A percentile compares a stretch with the other conserved stretches of the same genome.
phyloP scores from a whole-genome alignment of 2,888 invertebrate genomes.

The Trissolcus brochymenae region DNA sequence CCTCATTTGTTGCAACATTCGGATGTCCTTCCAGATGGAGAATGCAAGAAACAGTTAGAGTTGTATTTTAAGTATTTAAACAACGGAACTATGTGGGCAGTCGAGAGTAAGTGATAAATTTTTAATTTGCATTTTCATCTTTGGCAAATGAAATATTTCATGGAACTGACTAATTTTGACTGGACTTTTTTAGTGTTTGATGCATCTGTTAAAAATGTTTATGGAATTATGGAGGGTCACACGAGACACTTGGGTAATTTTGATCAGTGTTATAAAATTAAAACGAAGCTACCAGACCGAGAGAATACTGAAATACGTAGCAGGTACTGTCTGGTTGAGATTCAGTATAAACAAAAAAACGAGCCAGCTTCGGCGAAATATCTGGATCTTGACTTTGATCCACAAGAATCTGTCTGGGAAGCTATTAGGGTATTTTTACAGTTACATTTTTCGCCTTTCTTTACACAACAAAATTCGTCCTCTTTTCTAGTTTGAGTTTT shows the following conservation, averaged over 20 bases:
- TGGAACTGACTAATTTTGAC: not conserved
- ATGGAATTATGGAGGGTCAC: constrained; percentile 67
- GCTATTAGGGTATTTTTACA: constrained; percentile 62
- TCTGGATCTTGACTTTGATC: constrained; percentile 61
- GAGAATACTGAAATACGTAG: constrained; percentile 55
- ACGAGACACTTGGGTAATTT: constrained; percentile 68
- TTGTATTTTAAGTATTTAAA: constrained; percentile 62
- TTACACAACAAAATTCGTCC: too few species aligned
- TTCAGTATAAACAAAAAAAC: constrained; percentile 60
- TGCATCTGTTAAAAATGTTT: constrained; percentile 67
- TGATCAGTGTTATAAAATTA: constrained; percentile 66
- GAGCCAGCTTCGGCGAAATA: constrained; percentile 11
- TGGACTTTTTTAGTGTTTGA: constrained; percentile 65
- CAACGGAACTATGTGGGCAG: constrained; percentile 68
- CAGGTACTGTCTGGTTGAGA: constrained; percentile 65
- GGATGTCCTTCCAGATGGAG: constrained; percentile 58
- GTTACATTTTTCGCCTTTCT: not conserved
- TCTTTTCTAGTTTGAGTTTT: too few species aligned
- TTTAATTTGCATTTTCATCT: not conserved
- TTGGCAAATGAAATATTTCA: not conserved
- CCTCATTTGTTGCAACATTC: constrained; percentile 23
- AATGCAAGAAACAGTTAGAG: constrained; percentile 64
- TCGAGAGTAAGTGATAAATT: constrained; percentile 66
- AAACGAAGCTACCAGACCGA: constrained; percentile 42
- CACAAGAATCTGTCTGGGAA: constrained; percentile 66